Evolutionary conservation across 2,113 vertebrate species (phyloP).

Genomic region (Pholis gunnellus): DNA sequence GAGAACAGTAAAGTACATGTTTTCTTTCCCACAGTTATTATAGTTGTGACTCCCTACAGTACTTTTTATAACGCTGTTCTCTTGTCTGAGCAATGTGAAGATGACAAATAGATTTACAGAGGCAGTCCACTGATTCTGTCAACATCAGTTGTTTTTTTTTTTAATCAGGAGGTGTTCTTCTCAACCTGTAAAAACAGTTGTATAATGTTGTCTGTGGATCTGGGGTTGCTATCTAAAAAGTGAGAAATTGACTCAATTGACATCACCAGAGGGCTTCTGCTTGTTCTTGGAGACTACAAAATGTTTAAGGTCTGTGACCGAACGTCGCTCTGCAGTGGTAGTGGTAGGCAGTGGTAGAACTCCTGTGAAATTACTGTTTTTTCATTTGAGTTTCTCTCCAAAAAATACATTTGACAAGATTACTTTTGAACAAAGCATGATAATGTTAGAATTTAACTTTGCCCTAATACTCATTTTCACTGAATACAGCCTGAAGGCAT

Average conservation of each 20-base stretch:
- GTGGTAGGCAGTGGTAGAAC: too few relatives aligned
- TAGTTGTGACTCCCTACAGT: not conserved
- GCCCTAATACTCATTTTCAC: not conserved
- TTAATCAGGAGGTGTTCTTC: not conserved
- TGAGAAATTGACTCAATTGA: not conserved
- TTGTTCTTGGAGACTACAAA: not conserved
- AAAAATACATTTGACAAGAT: not conserved
- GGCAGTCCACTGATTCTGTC: not conserved
- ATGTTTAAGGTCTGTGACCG: not conserved
- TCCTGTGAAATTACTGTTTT: too few relatives aligned
- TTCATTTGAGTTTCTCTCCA: not conserved
- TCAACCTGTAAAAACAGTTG: not conserved
- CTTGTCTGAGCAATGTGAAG: not conserved
- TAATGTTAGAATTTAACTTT: not conserved
- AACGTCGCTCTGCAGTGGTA: not conserved
- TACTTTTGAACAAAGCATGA: not conserved
- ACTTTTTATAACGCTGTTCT: not conserved
- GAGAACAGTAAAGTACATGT: slow-evolving; percentile 26
- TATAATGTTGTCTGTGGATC: not conserved
- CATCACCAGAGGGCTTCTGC: not conserved
- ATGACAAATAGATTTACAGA: slow-evolving; percentile 7
- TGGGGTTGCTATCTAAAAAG: not conserved
- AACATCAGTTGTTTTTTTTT: not conserved
- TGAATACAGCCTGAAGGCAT: too few relatives aligned
- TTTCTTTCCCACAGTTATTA: not conserved